Evolutionary conservation across 2,113 vertebrate species (phyloP), one percentile per base, ranked within the genome.

Genomic region (Leptodactylus fuscus): DNA sequence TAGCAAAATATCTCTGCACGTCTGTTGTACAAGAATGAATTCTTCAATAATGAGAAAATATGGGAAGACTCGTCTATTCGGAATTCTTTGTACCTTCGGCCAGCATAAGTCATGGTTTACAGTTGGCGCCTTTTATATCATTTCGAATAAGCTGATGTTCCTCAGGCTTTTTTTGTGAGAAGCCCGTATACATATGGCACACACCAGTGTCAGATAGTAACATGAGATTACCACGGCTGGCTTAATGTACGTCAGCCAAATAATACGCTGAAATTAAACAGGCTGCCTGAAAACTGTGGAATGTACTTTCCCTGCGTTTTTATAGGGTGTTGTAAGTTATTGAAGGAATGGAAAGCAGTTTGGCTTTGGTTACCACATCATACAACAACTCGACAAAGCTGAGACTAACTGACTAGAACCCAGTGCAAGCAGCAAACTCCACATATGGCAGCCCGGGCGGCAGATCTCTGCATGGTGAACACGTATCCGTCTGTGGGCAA

Each of bases 181-280:
- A 27, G 46, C 44, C 73, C 5, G 73, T 32, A 51, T 51, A 49
- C 73, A 76, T 34, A 76, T 76, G 44, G 44, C 36, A 60, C n/a
- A 80, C 48, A 80, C 77, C 34, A 60, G 70, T 69, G 65, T 51
- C 81, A 69, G 71, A 75, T 32, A 62, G 51, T 46, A 73, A 83
- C 51, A 48, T 83, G 81, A 55, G 34, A 83, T 71, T 44, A 48
- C 34, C 51, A 60, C 38, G 70, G 71, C 67, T 83, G 81, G 70
- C 69, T 83, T 75, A 11, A 62, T 55, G 10, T 83, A 83, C 82
- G 53, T 46, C 82, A 83, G 70, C 82, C 51, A 55, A 83, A 41
- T 75, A 83, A 75, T 83, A 75, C 71, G 12, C 70, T 83, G 70
- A 83, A 75, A 62, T 75, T 16, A 75, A 83, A 75, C 70, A 75